These are phyloP conservation scores for Conchocele bisecta DNA, from an alignment of 2,888 invertebrate species.

Conservation along the genomic window DNA sequence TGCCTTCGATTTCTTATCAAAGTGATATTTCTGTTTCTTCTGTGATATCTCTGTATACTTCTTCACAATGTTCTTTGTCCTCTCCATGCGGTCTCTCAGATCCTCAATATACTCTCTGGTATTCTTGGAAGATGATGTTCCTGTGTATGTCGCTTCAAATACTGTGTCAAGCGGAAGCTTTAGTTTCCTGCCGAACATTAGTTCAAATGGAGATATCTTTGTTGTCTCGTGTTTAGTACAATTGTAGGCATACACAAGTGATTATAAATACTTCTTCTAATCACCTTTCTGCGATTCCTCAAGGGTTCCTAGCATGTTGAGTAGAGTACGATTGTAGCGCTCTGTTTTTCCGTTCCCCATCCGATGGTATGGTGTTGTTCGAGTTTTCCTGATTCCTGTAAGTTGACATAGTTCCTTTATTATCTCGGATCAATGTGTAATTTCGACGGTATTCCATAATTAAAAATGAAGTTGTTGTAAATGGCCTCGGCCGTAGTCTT, in stretches of 20 bases:
- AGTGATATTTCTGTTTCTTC: conserved; percentile 17
- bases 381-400: background rate
- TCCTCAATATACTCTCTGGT: conserved; percentile 17
- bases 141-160: conserved; percentile 8
- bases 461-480: conserved; percentile 16
- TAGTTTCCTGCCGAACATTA: conserved; percentile 27
- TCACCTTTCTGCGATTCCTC: conserved; percentile 1
- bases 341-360: conserved; percentile 2
- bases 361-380: conserved; percentile 3
- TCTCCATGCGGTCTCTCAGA: conserved; percentile 3
- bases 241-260: conserved; percentile 7
- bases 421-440: conserved; percentile 12
- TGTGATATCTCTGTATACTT: background rate
- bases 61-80: conserved; percentile 9
- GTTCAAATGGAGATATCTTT: conserved; percentile 30
- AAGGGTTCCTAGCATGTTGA: conserved; percentile 20
- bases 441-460: conserved; percentile 21
- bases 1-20: no score
- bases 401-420: conserved; percentile 18
- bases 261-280: background rate
- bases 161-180: conserved; percentile 31
- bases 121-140: background rate
- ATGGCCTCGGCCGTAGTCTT: conserved; percentile 27
- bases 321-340: background rate
- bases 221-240: conserved; percentile 29